These are phyloP conservation scores for Crioceris asparagi DNA, from an alignment of 2,888 invertebrate species.

Conservation along the genomic window DNA sequence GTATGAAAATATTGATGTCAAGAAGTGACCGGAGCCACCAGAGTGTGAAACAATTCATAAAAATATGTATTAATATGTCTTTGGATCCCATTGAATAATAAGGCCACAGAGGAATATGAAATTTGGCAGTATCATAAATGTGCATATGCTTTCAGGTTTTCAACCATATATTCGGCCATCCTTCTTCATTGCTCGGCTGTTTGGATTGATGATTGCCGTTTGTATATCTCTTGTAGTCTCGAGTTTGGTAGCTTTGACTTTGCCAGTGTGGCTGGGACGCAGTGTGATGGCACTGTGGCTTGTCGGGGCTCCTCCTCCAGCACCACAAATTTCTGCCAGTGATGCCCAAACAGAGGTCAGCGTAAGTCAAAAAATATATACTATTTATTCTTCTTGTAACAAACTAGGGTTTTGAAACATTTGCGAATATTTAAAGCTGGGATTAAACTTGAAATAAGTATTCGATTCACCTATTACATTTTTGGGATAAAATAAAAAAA, in stretches of 20 bases:
- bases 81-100: too few relatives aligned
- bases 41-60: too few relatives aligned
- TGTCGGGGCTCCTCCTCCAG: conserved; percentile 42
- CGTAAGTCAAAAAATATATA: conserved; percentile 6
- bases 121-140: background rate
- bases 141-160: conserved; percentile 48
- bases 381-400: too few relatives aligned
- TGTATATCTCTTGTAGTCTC: conserved; percentile 75
- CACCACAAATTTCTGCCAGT: conserved; percentile 29
- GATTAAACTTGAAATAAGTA: too few relatives aligned
- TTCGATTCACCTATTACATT: too few relatives aligned
- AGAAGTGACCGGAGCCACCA: too few relatives aligned
- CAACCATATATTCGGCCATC: conserved; percentile 83
- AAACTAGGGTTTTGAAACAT: too few relatives aligned
- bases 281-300: conserved; percentile 82
- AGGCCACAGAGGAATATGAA: too few relatives aligned
- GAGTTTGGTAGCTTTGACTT: conserved; percentile 73
- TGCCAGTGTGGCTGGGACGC: conserved; percentile 86
- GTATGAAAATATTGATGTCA: too few relatives aligned
- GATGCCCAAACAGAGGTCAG: conserved; percentile 28
- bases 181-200: conserved; percentile 63
- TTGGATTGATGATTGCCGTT: conserved; percentile 62
- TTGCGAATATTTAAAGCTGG: too few relatives aligned
- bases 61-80: too few relatives aligned
- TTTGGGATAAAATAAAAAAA: too few relatives aligned